A percentile compares a stretch with the other conserved stretches of the same genome.
Evolutionary conservation across 1,140 invertebrate genomes (phyloP).

Genomic region (Lasaia peninsularis): DNA sequence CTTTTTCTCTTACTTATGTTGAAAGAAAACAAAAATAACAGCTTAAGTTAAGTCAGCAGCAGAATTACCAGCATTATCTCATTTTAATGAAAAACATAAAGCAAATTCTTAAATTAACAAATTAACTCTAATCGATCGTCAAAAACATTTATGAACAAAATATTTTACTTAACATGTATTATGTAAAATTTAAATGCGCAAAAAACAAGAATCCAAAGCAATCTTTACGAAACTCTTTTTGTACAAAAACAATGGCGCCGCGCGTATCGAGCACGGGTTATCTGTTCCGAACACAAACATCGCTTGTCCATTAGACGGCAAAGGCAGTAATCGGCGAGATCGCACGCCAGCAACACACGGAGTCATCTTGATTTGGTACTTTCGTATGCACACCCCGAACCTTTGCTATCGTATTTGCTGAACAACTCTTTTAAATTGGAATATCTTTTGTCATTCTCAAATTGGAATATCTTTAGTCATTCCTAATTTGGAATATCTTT

Average conservation of each 20-base stretch:
- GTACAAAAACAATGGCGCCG: slow-evolving; percentile 50
- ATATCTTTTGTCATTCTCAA: neutral
- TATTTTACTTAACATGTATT: neutral
- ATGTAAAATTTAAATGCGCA: neutral
- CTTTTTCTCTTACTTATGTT: too few relatives aligned
- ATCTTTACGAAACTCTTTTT: slow-evolving; percentile 33
- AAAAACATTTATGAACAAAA: too few relatives aligned
- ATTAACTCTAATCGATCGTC: too few relatives aligned
- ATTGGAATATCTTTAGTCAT: too few relatives aligned
- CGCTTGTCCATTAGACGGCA: slow-evolving; percentile 72
- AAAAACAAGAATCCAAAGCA: slow-evolving; percentile 2
- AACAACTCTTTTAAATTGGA: slow-evolving; percentile 12
- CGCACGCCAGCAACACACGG: slow-evolving; percentile 55
- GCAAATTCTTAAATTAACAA: too few relatives aligned
- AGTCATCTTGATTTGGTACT: slow-evolving; percentile 46
- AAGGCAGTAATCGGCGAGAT: slow-evolving; percentile 62
- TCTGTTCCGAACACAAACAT: slow-evolving; percentile 64
- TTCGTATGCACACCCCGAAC: slow-evolving; percentile 26
- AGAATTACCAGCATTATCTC: too few relatives aligned
- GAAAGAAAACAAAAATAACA: too few relatives aligned
- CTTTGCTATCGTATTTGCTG: neutral
- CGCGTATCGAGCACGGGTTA: slow-evolving; percentile 61
- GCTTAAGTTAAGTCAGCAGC: too few relatives aligned
- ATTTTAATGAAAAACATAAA: too few relatives aligned
- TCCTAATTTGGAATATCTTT: too few relatives aligned